Base-by-base conservation (phyloP, 2,888 invertebrate species). In the Thecophora atra region DNA sequence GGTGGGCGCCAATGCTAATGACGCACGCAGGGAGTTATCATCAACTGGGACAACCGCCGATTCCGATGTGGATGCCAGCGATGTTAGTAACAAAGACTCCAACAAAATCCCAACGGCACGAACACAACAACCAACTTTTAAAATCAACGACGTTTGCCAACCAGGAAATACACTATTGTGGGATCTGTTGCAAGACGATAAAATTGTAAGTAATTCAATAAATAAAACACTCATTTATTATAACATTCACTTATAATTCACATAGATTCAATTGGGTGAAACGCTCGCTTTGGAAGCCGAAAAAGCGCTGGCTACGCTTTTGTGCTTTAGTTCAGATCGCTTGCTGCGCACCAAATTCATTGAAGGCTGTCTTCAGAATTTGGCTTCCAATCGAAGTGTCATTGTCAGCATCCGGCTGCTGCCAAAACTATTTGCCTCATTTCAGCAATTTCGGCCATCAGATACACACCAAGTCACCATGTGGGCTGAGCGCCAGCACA, bases 251-350 rank as follows among this genome's bases (percentile, higher is more conserved):
- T n/a, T n/a, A n/a, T n/a, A n/a, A n/a, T n/a, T n/a, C n/a, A n/a
- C n/a, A 82, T 85, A 94, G 94, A 91, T 91, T 73, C 93, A 94
- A 83, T 87, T 97, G 5, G 95, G 96, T 0, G 97, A 97, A 87
- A 96, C 97, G 0, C 87, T 98, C 68, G 96, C 95, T 0, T 85
- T 94, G n/a, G 97, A 97, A 87, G 96, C 97, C 1, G 97, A 98
- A 85, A 97, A 97, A 81, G 95, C 95, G 2, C 88, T 98, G 0
- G 95, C 95, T 79, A 95, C 95, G 78, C 87, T 97, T 28, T 88
- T 98, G 0, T 96, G 96, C 83, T 97, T 94, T 82, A 96, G 94
- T 81, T 94, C 95, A 2, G 97, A 97, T 85, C 92, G 94, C 77
- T 90, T 94, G 75, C 94, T 97, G 76, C 89, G 96, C 71, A 95